These are phyloP conservation scores for Schlechtendalia chinensis DNA, from an alignment of 1,140 invertebrate genomes.

Conservation along the genomic window DNA sequence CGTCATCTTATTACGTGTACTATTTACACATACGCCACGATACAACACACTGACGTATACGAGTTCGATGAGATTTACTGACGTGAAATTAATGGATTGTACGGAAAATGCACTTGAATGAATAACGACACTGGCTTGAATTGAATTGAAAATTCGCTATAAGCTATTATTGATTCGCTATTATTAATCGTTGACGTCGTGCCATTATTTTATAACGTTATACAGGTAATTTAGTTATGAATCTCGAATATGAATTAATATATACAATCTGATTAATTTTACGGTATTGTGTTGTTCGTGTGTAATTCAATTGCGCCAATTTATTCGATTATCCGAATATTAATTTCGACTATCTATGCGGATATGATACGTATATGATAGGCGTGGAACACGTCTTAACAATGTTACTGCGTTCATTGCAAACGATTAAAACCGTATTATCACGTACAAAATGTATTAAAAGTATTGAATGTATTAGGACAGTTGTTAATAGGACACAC, in stretches of 20 bases:
- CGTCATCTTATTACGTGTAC: background rate
- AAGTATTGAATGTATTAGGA: no score
- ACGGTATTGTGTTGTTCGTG: background rate
- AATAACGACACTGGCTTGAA: no score
- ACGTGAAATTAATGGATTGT: conserved; percentile 6
- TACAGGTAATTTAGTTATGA: no score
- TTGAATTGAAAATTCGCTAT: no score
- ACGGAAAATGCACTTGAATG: no score
- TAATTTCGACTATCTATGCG: background rate
- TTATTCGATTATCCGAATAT: background rate
- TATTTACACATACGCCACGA: background rate
- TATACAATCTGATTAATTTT: no score
- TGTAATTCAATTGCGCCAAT: background rate
- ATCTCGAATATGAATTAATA: no score
- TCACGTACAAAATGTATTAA: background rate
- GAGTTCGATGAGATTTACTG: background rate
- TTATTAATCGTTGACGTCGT: no score
- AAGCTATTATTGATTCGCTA: no score
- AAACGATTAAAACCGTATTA: background rate
- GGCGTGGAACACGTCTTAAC: background rate
- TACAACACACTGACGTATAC: background rate
- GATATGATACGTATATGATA: background rate
- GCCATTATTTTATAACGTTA: no score
- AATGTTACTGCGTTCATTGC: background rate
- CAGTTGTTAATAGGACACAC: background rate